phyloP scores from a whole-genome alignment of 1,140 invertebrate genomes.

The Tribolium castaneum region DNA sequence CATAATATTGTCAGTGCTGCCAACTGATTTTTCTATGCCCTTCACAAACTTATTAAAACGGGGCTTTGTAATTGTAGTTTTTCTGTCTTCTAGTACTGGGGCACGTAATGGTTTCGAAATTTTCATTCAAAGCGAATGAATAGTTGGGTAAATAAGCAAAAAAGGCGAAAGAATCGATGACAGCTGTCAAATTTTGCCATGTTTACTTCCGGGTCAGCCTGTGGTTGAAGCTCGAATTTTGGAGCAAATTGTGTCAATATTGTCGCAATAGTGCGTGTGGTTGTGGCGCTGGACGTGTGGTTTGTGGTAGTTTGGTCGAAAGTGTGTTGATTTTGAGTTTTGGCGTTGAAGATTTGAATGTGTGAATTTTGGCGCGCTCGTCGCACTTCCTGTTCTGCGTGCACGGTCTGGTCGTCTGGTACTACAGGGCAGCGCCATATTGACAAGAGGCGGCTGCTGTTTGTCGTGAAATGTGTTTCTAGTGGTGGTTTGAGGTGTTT shows the following conservation, averaged over 20 bases:
- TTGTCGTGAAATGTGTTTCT: conserved; percentile 55
- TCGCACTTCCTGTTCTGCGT: conserved; percentile 57
- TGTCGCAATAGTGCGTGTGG: background rate
- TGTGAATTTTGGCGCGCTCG: conserved; percentile 22
- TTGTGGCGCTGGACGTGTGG: background rate
- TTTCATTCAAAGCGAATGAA: background rate
- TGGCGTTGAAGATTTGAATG: conserved; percentile 38
- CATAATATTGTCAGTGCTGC: too few species aligned
- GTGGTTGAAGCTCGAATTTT: background rate
- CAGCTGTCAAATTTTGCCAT: background rate
- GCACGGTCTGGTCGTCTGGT: conserved; percentile 26
- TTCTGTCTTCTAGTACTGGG: too few species aligned
- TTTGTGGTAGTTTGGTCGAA: background rate
- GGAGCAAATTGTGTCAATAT: background rate
- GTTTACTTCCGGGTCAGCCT: background rate
- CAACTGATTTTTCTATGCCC: too few species aligned
- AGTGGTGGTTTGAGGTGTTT: conserved; percentile 27
- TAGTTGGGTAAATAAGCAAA: background rate
- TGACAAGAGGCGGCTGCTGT: conserved; percentile 59
- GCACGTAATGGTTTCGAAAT: background rate
- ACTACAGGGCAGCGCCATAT: conserved; percentile 58
- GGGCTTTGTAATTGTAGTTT: too few species aligned
- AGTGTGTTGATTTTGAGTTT: background rate
- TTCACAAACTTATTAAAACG: too few species aligned
- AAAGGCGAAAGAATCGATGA: background rate